phyloP scores from a whole-genome alignment of 2,113 vertebrate genomes.

The Ameiurus melas region DNA sequence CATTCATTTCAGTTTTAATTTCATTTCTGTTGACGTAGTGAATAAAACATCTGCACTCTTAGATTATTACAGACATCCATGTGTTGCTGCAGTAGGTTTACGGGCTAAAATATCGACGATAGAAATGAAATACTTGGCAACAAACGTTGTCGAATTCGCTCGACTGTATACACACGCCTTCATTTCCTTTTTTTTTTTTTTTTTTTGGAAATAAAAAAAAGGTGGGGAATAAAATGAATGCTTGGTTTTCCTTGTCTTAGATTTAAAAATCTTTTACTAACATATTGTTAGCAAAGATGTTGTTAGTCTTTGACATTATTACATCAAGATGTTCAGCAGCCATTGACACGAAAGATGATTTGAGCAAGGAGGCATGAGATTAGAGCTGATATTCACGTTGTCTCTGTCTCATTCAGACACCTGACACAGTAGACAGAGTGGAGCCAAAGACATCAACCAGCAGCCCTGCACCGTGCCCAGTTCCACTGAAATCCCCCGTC shows the following conservation, averaged over 20 bases:
- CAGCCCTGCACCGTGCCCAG: conserved; percentile 50
- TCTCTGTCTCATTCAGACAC: conserved; percentile 66
- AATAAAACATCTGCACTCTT: not conserved
- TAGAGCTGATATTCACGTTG: not conserved
- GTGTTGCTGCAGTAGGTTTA: not conserved
- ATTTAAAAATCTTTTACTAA: no score
- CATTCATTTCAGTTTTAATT: not conserved
- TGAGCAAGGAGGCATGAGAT: not conserved
- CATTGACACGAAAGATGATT: not conserved
- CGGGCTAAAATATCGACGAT: not conserved
- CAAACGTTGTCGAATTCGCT: not conserved
- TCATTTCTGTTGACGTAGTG: not conserved
- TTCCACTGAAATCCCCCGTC: conserved; percentile 66
- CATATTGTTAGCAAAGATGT: no score
- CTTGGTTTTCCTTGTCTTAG: not conserved
- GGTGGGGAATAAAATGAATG: not conserved
- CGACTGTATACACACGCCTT: not conserved
- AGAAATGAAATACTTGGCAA: not conserved
- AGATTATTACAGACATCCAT: not conserved
- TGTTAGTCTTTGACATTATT: not conserved
- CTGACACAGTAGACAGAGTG: conserved; percentile 78
- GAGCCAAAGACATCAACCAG: conserved; percentile 80
- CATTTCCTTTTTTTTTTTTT: not conserved
- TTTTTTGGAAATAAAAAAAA: not conserved
- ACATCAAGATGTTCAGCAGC: not conserved